Percentiles rank a stretch among this genome's conserved stretches.
Evolutionary conservation across 2,113 vertebrate species (phyloP).

Genomic region (Marcusenius ussheri): DNA sequence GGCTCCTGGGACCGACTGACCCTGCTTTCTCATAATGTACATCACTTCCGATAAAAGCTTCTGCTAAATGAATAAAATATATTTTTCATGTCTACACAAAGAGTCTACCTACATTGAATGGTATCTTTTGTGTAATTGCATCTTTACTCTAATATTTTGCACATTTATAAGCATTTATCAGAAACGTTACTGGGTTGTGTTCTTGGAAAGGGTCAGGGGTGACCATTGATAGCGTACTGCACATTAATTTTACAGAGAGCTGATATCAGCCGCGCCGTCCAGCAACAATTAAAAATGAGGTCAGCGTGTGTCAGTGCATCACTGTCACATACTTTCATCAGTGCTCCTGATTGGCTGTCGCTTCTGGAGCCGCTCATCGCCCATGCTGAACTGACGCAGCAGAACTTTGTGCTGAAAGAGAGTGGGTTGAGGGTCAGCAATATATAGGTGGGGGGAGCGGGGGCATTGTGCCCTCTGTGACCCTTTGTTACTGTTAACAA

Average conservation of each 20-base stretch:
- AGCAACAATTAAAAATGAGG: not conserved
- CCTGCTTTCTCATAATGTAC: not conserved
- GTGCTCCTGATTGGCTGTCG: constrained; percentile 79
- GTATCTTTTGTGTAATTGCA: not conserved
- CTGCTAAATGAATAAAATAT: not conserved
- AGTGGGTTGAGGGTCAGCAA: not conserved
- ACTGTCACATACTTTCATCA: constrained; percentile 75
- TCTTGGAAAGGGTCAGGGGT: not conserved
- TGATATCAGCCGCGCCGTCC: not conserved
- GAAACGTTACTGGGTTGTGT: not conserved
- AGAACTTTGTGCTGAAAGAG: constrained; percentile 84
- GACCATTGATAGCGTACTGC: not conserved
- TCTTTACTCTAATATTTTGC: not conserved
- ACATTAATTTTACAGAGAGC: not conserved
- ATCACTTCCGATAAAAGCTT: not conserved
- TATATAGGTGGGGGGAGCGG: not conserved
- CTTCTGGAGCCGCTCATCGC: constrained; percentile 84
- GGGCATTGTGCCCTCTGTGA: not conserved
- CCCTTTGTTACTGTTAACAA: not conserved
- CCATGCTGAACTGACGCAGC: constrained; percentile 82
- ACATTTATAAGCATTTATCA: not conserved
- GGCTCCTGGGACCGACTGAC: not conserved
- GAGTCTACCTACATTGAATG: not conserved
- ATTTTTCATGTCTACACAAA: not conserved
- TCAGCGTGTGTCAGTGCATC: not conserved